Percentiles rank a stretch among this genome's conserved stretches.
Evolutionary conservation across 2,888 invertebrate species (phyloP).

Genomic region (Piscicola geometra): DNA sequence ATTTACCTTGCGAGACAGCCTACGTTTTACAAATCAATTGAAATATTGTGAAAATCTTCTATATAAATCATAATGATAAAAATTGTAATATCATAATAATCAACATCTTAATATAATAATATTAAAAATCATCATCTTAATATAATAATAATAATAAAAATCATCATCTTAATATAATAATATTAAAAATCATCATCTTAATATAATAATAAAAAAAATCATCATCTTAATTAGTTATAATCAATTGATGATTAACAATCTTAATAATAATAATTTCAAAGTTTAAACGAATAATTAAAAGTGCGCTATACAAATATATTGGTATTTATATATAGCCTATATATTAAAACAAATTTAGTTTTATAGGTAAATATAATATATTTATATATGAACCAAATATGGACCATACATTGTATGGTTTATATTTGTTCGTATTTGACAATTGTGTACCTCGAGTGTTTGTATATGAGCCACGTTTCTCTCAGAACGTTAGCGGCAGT

Average conservation of each 20-base stretch:
- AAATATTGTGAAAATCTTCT: no score
- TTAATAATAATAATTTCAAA: not conserved
- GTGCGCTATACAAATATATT: no score
- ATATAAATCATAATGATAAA: not conserved
- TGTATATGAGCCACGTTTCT: slow-evolving; percentile 53
- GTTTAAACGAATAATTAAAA: not conserved
- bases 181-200: not conserved
- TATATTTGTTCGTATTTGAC: no score
- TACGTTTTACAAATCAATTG: not conserved
- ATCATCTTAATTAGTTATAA: no score
- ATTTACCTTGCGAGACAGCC: slow-evolving; percentile 26
- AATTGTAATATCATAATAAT: not conserved
- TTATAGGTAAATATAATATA: no score
- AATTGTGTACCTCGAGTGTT: slow-evolving; percentile 42
- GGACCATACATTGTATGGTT: no score
- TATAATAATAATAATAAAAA: slow-evolving; percentile 4
- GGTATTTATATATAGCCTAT: no score
- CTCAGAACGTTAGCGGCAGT: slow-evolving; percentile 53
- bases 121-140: not conserved
- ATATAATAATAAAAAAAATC: no score
- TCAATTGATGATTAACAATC: not conserved
- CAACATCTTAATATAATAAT: not conserved
- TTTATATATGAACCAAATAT: no score
- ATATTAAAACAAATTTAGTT: no score
- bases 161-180: not conserved